Percentiles rank a stretch among this genome's conserved stretches.
These are phyloP conservation scores for Aspiorhynchus laticeps DNA, from an alignment of 2,113 vertebrate genomes.

Conservation along the genomic window DNA sequence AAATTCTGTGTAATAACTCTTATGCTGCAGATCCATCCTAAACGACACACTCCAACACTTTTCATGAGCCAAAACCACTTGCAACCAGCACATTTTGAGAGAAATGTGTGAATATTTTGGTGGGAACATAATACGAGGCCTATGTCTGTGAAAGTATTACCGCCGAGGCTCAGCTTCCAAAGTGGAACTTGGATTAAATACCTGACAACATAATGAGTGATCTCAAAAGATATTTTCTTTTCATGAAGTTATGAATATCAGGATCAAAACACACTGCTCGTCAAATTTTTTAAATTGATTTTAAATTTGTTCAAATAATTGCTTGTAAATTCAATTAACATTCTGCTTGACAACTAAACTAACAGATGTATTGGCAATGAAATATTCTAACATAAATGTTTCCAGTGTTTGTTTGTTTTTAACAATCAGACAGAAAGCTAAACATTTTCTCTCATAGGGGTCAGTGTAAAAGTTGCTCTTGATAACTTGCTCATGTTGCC, in stretches of 20 bases:
- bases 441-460: neutral
- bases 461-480: constrained; percentile 13
- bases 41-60: constrained; percentile 8
- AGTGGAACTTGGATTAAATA: too few relatives aligned
- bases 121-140: neutral
- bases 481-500: neutral
- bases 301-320: too few relatives aligned
- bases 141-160: constrained; percentile 30
- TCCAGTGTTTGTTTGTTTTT: neutral
- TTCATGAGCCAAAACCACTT: constrained; percentile 45
- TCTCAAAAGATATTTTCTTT: neutral
- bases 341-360: neutral
- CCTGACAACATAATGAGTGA: neutral
- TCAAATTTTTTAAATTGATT: too few relatives aligned
- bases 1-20: neutral
- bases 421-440: neutral
- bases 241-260: neutral
- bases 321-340: neutral
- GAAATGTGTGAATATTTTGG: constrained; percentile 45
- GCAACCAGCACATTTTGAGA: constrained; percentile 32
- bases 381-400: neutral
- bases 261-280: too few relatives aligned
- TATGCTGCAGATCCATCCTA: neutral
- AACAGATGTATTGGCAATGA: neutral
- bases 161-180: constrained; percentile 7